These are phyloP conservation scores for Pseudolaguvia tuberculata DNA, from an alignment of 2,113 vertebrate genomes.

Conservation along the genomic window DNA sequence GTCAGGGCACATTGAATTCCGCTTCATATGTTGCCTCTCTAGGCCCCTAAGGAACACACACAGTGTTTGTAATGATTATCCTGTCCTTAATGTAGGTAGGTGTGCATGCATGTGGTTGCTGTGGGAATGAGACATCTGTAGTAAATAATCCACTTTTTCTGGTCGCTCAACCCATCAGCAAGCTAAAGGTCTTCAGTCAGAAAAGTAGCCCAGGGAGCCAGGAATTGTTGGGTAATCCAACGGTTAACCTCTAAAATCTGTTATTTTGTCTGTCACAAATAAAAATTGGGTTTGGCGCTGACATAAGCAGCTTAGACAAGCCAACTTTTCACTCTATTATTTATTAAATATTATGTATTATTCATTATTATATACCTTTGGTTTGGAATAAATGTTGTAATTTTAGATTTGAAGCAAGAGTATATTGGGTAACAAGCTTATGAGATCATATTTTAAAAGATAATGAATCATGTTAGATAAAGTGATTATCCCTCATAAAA, in stretches of 20 bases:
- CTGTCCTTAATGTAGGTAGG: not conserved
- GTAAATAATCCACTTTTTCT: constrained; percentile 26
- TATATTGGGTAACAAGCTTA: not conserved
- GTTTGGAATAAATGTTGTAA: not conserved
- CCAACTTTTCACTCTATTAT: not conserved
- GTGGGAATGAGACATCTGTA: constrained; percentile 52
- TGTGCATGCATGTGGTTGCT: constrained; percentile 14
- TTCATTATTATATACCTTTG: not conserved
- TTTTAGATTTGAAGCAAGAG: not conserved
- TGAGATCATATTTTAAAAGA: constrained; percentile 30
- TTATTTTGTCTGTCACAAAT: constrained; percentile 13
- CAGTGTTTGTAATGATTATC: not conserved
- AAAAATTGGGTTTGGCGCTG: not conserved
- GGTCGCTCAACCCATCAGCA: constrained; percentile 16
- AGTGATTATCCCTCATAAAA: constrained; percentile 59
- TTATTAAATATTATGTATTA: not conserved
- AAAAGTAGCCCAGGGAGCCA: not conserved
- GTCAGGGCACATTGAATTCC: constrained; percentile 43
- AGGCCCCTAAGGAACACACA: constrained; percentile 19
- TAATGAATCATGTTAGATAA: constrained; percentile 64
- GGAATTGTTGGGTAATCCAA: not conserved
- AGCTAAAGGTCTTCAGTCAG: constrained; percentile 8
- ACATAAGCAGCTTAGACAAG: not conserved
- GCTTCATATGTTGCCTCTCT: constrained; percentile 46
- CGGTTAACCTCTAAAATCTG: not conserved